These are phyloP conservation scores for Columba janthina DNA, from an alignment of 2,113 vertebrate species.

Conservation along the genomic window DNA sequence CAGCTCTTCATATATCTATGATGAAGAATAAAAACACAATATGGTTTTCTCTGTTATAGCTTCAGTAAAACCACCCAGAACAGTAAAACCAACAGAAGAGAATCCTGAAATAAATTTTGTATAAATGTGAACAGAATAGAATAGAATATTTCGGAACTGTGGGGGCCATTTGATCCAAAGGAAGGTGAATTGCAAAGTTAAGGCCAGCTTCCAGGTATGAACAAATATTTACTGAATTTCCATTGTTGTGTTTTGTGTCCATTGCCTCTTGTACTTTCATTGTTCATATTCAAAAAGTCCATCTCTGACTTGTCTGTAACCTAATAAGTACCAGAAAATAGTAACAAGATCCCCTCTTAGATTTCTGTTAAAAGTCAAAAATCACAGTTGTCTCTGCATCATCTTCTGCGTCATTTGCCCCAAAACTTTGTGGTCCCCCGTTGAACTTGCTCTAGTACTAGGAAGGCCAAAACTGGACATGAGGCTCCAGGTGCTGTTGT, in stretches of 20 bases:
- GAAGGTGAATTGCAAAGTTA: background rate
- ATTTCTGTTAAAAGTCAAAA: background rate
- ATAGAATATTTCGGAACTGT: background rate
- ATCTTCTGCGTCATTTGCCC: rapidly evolving
- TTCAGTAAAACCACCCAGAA: background rate
- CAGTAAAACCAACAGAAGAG: background rate
- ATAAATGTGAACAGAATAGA: background rate
- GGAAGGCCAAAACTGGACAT: background rate
- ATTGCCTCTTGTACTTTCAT: background rate
- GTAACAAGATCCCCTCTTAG: background rate
- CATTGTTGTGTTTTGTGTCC: background rate
- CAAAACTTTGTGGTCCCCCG: background rate
- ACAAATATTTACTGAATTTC: background rate
- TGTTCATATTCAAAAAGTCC: background rate
- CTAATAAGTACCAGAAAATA: background rate
- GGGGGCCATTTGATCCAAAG: background rate
- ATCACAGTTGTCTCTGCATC: background rate
- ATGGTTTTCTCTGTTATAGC: background rate
- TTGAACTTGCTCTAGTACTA: background rate
- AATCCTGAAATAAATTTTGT: background rate
- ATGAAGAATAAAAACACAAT: background rate
- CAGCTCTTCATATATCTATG: background rate
- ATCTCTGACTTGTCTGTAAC: background rate
- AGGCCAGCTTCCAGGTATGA: background rate
- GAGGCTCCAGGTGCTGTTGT: background rate